phyloP scores from a whole-genome alignment of 53 echinoderm and acorn worm genomes.

The Stichopus horrens region DNA sequence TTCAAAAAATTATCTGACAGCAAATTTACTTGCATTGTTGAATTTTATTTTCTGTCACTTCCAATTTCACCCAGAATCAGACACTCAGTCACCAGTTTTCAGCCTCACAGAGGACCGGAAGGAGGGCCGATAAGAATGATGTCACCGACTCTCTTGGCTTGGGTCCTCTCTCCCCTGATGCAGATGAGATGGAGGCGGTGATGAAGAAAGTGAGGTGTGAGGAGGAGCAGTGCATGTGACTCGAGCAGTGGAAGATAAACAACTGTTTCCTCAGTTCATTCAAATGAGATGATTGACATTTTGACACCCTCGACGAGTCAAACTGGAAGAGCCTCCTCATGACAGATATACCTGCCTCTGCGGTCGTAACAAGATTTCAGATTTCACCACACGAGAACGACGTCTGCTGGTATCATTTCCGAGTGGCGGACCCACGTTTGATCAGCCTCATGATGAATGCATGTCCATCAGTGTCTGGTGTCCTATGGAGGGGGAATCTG shows the following conservation, averaged over 20 bases:
- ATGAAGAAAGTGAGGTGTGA: not conserved
- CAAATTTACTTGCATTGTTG: no score
- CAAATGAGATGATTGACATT: not conserved
- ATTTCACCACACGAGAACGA: not conserved
- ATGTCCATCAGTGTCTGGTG: slow-evolving; percentile 52
- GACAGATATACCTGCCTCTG: not conserved
- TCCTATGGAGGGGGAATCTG: slow-evolving; percentile 44
- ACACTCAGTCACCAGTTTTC: not conserved
- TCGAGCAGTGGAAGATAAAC: not conserved
- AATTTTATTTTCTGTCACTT: no score
- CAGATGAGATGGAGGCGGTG: not conserved
- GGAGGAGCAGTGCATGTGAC: not conserved
- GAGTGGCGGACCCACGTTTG: not conserved
- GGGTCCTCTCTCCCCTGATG: not conserved
- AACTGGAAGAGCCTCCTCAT: not conserved
- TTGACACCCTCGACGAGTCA: not conserved
- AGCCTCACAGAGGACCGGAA: not conserved
- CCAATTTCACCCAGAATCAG: not conserved
- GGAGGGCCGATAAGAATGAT: not conserved
- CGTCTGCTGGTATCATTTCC: not conserved
- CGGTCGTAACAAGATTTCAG: slow-evolving; percentile 31
- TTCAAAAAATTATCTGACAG: no score
- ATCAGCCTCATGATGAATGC: slow-evolving; percentile 32
- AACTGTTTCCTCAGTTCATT: not conserved
- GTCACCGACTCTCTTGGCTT: not conserved